phyloP scores from a whole-genome alignment of 53 echinoderm and acorn worm genomes.

The Astropecten irregularis region DNA sequence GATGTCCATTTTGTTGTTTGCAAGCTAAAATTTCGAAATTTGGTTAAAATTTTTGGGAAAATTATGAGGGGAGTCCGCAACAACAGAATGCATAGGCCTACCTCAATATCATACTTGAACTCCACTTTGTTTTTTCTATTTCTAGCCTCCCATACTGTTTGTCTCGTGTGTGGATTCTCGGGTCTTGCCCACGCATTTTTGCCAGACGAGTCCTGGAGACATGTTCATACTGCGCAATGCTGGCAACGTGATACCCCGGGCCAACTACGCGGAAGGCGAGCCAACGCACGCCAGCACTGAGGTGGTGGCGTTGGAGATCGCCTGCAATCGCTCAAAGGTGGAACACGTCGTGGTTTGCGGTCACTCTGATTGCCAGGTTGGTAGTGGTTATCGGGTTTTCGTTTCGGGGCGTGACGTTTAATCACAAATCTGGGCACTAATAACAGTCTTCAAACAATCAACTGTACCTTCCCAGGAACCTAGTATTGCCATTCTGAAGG shows the following conservation, averaged over 20 bases:
- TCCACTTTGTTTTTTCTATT: neutral
- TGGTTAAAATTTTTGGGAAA: too few relatives aligned
- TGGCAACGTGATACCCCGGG: slow-evolving; percentile 82
- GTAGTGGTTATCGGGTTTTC: too few relatives aligned
- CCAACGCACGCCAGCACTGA: slow-evolving; percentile 46
- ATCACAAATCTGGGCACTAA: too few relatives aligned
- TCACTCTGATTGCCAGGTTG: slow-evolving; percentile 93
- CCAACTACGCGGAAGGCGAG: slow-evolving; percentile 35
- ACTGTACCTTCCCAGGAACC: neutral
- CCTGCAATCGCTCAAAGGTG: slow-evolving; percentile 66
- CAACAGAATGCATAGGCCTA: too few relatives aligned
- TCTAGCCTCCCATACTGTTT: slow-evolving; percentile 80
- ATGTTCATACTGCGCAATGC: slow-evolving; percentile 88
- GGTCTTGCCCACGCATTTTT: slow-evolving; percentile 77
- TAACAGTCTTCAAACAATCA: too few relatives aligned
- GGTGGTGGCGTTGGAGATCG: slow-evolving; percentile 82
- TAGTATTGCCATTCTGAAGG: too few relatives aligned
- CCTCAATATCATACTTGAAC: too few relatives aligned
- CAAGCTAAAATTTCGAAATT: too few relatives aligned
- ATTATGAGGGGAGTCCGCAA: too few relatives aligned
- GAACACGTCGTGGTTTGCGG: slow-evolving; percentile 86
- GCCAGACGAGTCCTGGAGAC: slow-evolving; percentile 86
- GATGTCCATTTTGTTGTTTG: too few relatives aligned
- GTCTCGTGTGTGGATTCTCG: slow-evolving; percentile 92
- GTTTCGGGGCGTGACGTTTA: too few relatives aligned